These are phyloP conservation scores for Coreius guichenoti DNA, from an alignment of 2,797 vertebrate species.

Conservation along the genomic window DNA sequence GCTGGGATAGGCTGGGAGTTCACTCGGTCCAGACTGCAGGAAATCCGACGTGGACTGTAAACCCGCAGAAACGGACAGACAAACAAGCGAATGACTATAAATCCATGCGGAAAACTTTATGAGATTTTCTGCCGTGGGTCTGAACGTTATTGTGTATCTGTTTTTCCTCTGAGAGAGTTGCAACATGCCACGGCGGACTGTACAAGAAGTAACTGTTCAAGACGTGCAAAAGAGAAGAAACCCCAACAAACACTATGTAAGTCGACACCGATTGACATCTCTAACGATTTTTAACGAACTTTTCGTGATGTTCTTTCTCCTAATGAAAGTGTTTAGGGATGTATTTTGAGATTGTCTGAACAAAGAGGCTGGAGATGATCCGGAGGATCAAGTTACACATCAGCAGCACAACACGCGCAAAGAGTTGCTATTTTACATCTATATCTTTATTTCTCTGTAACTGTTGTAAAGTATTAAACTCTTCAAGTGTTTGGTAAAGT, in stretches of 20 bases:
- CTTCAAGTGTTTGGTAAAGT: not conserved
- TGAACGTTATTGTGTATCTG: constrained; percentile 56
- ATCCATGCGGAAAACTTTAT: constrained; percentile 64
- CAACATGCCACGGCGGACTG: constrained; percentile 81
- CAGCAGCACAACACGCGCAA: not conserved
- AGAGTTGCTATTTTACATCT: not conserved
- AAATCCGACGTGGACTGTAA: constrained; percentile 57
- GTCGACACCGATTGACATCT: constrained; percentile 50
- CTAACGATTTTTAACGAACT: not conserved
- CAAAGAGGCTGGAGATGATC: constrained; percentile 67
- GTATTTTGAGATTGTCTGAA: constrained; percentile 20
- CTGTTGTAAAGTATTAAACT: not conserved
- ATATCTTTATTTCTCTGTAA: not conserved
- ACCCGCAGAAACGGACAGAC: constrained; percentile 34
- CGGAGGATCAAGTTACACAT: constrained; percentile 77
- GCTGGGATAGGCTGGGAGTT: constrained; percentile 84
- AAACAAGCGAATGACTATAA: constrained; percentile 66
- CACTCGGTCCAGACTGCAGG: constrained; percentile 63
- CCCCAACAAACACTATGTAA: constrained; percentile 86
- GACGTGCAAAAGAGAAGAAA: constrained; percentile 84
- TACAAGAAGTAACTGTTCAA: constrained; percentile 82
- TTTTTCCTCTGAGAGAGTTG: constrained; percentile 46
- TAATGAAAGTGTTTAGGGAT: not conserved
- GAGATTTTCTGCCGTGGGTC: constrained; percentile 50
- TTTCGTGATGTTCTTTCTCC: not conserved